phyloP scores from a whole-genome alignment of 1,140 invertebrate species.

The Octopus sinensis region DNA sequence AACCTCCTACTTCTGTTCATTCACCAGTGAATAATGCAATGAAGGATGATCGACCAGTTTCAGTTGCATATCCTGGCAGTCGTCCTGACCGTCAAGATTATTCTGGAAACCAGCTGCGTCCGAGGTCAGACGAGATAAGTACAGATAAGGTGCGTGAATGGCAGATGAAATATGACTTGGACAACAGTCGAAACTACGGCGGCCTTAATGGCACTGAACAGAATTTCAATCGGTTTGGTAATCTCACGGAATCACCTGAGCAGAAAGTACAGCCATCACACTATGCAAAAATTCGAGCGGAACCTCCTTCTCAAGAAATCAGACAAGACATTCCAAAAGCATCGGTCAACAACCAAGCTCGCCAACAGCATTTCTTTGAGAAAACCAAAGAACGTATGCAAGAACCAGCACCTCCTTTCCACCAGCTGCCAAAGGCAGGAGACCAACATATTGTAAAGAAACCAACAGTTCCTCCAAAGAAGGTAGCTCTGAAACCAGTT shows the following conservation, averaged over 20 bases:
- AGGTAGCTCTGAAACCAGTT: conserved; percentile 38
- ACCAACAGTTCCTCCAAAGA: conserved; percentile 37
- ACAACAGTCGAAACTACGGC: conserved; percentile 26
- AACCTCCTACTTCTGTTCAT: not conserved
- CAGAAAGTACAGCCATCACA: conserved; percentile 18
- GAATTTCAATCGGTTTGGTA: conserved; percentile 17
- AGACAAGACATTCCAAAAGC: conserved; percentile 39
- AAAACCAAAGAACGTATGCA: conserved; percentile 43
- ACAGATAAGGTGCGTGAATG: conserved; percentile 38
- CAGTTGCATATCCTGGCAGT: conserved; percentile 37
- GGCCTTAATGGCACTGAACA: conserved; percentile 22
- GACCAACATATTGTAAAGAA: conserved; percentile 30
- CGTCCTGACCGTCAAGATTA: conserved; percentile 29
- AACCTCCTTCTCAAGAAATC: not conserved
- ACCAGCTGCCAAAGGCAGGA: conserved; percentile 36
- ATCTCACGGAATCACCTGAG: not conserved
- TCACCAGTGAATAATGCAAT: conserved; percentile 29
- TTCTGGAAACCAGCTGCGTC: conserved; percentile 27
- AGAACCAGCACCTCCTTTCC: conserved; percentile 40
- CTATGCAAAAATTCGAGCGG: conserved; percentile 1
- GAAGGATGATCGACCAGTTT: conserved; percentile 44
- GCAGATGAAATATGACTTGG: conserved; percentile 38
- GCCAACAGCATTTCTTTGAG: conserved; percentile 49
- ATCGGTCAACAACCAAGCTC: conserved; percentile 36
- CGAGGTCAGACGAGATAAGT: conserved; percentile 47